Base-by-base conservation (phyloP, 2,113 vertebrate genomes). In the Triplophysa siluroides region DNA sequence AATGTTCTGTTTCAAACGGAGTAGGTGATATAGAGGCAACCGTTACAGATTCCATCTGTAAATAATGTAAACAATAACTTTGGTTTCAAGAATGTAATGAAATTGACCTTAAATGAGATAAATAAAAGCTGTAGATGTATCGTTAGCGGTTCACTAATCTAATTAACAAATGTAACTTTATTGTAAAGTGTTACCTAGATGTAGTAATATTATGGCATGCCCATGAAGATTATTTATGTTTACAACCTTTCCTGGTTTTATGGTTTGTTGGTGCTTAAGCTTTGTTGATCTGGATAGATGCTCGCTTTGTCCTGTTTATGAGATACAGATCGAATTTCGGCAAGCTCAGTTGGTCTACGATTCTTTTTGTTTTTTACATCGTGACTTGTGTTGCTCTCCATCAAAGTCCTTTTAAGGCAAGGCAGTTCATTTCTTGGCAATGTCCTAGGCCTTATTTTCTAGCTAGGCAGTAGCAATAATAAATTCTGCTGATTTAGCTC, bases 301-400 rank as follows among this genome's bases (percentile, higher is more conserved):
- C 50, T 70, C 63, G 60, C 63, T 79, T 56, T 72, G 45, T 3
- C 13, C 63, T 67, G 60, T 56, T 72, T 64, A 23, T 50, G 52
- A 56, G 61, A 52, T 23, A 50, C 64, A 16, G 11, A n/a, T 24
- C 10, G 67, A 60, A 64, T 16, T 60, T 29, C 54, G 56, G 63
- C 45, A 41, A 78, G 50, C 13, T 52, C 26, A 10, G 54, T 6
- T 23, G 10, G 52, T 52, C 29, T 45, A 7, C 12, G 5, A 13
- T 4, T 47, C 33, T 8, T 68, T 41, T 73, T 23, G 13, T 6
- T 73, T n/a, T 58, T 21, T 72, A 56, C 29, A 23, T 73, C 9
- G 2, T n/a, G 19, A 58, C 54, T 60, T 60, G 2, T 41, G n/a
- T 1, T 72, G 8, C 1, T 1, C 33, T 71, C 5, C 10, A 12